phyloP scores from a whole-genome alignment of 2,797 vertebrate genomes.

The Chiroxiphia lanceolata region DNA sequence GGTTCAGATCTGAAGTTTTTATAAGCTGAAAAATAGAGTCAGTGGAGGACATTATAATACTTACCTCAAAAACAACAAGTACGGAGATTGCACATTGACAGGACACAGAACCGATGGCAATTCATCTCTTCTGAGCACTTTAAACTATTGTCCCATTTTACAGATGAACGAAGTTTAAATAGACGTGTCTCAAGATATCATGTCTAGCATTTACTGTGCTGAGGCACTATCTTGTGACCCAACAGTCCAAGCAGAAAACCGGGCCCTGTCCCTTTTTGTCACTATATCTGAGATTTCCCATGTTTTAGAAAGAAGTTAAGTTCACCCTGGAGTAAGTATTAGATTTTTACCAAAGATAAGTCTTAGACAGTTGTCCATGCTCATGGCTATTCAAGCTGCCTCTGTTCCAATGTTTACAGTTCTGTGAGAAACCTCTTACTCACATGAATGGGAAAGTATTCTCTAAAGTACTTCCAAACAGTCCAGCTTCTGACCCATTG shows the following conservation, averaged over 20 bases:
- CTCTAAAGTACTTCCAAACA: slow-evolving; percentile 85
- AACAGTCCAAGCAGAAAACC: neutral
- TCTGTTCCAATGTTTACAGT: neutral
- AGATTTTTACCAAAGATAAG: neutral
- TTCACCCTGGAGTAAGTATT: neutral
- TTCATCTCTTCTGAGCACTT: neutral
- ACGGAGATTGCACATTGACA: neutral
- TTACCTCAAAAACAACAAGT: neutral
- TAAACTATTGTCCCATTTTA: neutral
- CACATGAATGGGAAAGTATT: slow-evolving; percentile 91
- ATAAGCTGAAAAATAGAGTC: slow-evolving; percentile 78
- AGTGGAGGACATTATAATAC: neutral
- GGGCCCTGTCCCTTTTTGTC: neutral
- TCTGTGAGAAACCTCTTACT: slow-evolving; percentile 47
- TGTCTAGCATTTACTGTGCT: neutral
- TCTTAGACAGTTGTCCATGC: fast-evolving
- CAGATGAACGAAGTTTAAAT: neutral
- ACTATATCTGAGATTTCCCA: neutral
- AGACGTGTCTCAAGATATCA: neutral
- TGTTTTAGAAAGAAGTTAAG: neutral
- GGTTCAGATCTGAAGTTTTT: slow-evolving; percentile 87
- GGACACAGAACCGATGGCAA: neutral
- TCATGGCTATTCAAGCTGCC: neutral
- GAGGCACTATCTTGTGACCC: neutral
- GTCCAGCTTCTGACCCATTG: slow-evolving; percentile 82